phyloP scores from a whole-genome alignment of 2,888 invertebrate genomes.

The Eretmocerus hayati region DNA sequence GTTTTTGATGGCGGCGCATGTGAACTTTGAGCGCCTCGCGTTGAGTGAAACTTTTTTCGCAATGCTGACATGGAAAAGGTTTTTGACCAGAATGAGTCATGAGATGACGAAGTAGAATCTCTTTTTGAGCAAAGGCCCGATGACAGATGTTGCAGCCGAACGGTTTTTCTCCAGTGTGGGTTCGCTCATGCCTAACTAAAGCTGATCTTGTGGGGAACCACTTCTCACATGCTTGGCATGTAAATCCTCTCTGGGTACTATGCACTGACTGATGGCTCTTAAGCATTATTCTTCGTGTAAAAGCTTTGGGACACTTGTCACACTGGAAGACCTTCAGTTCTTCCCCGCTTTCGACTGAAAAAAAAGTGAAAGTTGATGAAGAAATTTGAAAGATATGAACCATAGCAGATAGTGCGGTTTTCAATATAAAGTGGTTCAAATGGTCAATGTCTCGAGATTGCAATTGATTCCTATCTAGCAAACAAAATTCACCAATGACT shows the following conservation, averaged over 20 bases:
- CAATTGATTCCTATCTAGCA: no score
- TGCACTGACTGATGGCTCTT: conserved; percentile 59
- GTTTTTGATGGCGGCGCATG: conserved; percentile 53
- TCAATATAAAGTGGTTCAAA: no score
- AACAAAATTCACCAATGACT: no score
- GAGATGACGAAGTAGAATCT: conserved; percentile 51
- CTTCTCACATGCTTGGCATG: conserved; percentile 57
- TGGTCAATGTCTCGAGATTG: no score
- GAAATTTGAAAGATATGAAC: no score
- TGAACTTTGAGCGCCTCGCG: conserved; percentile 62
- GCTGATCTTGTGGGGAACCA: conserved; percentile 62
- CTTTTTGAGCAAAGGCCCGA: conserved; percentile 66
- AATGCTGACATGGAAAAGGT: conserved; percentile 60
- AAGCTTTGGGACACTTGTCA: conserved; percentile 57
- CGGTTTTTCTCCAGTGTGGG: conserved; percentile 56
- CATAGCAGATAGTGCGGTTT: no score
- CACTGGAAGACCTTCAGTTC: conserved; percentile 56
- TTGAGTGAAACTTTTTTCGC: conserved; percentile 66
- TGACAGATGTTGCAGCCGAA: conserved; percentile 50
- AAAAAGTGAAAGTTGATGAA: no score
- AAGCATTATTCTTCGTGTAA: conserved; percentile 55
- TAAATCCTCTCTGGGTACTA: conserved; percentile 53
- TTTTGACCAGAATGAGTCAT: conserved; percentile 52
- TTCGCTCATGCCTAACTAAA: conserved; percentile 61
- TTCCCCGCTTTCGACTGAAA: conserved; percentile 36